Evolutionary conservation across 2,888 invertebrate genomes (phyloP), one percentile per base, ranked within the genome.

Genomic region (Lycia hirtaria): DNA sequence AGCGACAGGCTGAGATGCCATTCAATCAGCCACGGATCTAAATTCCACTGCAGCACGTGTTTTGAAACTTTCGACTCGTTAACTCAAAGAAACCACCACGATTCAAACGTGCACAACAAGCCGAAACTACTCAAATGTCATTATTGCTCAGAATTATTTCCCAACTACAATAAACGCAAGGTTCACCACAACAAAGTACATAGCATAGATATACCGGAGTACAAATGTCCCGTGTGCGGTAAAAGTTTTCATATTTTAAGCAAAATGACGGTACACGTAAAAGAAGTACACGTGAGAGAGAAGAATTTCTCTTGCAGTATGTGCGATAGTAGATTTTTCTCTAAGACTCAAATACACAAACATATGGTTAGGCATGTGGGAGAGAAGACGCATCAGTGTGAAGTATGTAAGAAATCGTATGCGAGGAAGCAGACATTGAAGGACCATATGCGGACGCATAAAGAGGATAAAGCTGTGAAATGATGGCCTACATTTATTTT

Each of bases 341-440:
- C 92, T 0, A 86, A 80, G 3, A 88, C 89, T 0, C 92, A 90
- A 37, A 83, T 93, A 0, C 87, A 90, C 24, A 90, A 92, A 19
- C 93, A 93, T 48, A 92, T 93, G 88, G 67, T 92, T 0, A 91
- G 87, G 22, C 93, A 93, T 69, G 82, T 82, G 0, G 93, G 93
- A 0, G 91, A 91, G 20, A 83, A 85, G 30, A 79, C 86, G 0
- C 85, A 90, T 19, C 80, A 86, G 20, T 93, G 93, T 44, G 84
- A 82, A 0, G 64, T 92, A 0, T 93, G 93, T 41, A 83, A 84
- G 44, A 93, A 93, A 66, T 80, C 92, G 0, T 93, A 93, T 51
- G 86, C 89, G 0, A 80, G 88, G 38, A 86, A 83, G 33, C 85
- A 88, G 56, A 88, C 85, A 0, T 60, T 92, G 14, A 74, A 71